phyloP scores from a whole-genome alignment of 2,113 vertebrate species.

The Halichoeres trimaculatus region DNA sequence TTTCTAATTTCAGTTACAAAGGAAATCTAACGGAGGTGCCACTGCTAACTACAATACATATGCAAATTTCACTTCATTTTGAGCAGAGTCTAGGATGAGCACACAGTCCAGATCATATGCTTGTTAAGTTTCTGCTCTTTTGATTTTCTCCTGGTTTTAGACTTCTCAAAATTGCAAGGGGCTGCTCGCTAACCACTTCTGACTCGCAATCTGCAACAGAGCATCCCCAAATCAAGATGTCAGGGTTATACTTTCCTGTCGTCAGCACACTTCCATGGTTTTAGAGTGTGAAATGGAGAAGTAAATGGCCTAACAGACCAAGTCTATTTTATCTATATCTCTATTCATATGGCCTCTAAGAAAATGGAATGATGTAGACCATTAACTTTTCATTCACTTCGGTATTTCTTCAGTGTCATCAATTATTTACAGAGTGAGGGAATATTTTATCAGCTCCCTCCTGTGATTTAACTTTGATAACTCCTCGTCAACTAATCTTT shows the following conservation, averaged over 20 bases:
- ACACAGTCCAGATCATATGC: background rate
- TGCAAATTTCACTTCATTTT: background rate
- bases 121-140: background rate
- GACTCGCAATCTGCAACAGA: background rate
- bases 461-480: constrained; percentile 39
- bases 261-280: background rate
- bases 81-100: background rate
- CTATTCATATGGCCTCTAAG: constrained; percentile 39
- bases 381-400: constrained; percentile 68
- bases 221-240: too few relatives aligned
- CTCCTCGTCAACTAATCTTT: background rate
- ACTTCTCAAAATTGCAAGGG: too few relatives aligned
- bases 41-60: background rate
- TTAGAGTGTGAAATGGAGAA: constrained; percentile 47
- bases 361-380: constrained; percentile 63
- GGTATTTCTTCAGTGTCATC: constrained; percentile 55
- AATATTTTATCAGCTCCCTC: constrained; percentile 48
- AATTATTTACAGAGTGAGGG: constrained; percentile 55
- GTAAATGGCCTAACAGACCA: constrained; percentile 14
- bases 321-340: constrained; percentile 33
- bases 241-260: background rate
- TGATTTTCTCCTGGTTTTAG: background rate
- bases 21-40: background rate
- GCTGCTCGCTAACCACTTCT: background rate
- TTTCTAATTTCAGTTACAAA: background rate